Base-by-base conservation (phyloP, 2,888 invertebrate genomes). In the Acronicta alni region DNA sequence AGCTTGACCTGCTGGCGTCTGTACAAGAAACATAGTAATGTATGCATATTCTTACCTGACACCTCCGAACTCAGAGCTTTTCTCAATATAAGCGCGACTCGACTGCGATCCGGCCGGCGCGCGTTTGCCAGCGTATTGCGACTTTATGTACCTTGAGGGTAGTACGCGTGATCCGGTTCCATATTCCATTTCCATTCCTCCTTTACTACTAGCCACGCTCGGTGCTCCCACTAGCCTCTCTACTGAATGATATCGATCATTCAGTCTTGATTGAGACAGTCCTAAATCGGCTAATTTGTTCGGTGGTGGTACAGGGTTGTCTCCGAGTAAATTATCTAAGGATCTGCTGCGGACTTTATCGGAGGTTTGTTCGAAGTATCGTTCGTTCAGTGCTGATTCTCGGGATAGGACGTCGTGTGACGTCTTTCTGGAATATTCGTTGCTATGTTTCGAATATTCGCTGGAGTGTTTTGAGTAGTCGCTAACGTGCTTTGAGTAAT, bases 221-320 rank as follows among this genome's bases (percentile, higher is more conserved):
- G 96, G 95, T 62, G 96, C 96, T 85, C 96, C 96, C 0, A 96
- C 95, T 38, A 96, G 82, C 32, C 96, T 95, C 86, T 98, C 98
- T 30, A 97, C 96, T 6, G 98, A 98, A 83, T 97, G 98, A 82
- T 98, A 98, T 16, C 99, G 95, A 68, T 97, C 98, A 85, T 99
- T 99, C 7, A 99, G 90, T 53, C 97, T 96, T 10, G 98, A 97
- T 78, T 97, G 97, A 0, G 98, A 98, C 38, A 98, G 89, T 1
- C 98, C 98, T 64, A 98, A 87, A 65, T 96, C 97, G 0, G 96
- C 95, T 18, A 98, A 87, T 2, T 96, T 96, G 18, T 95, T 95
- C 2, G 95, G 94, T 47, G 94, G 94, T 0, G 95, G 94, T n/a
- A 90, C 92, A 23, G 96, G 95, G 67, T 96, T 96, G 76, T 97